Base-by-base conservation (phyloP, 64 coral and sea anemone genomes). In the Pocillopora verrucosa region DNA sequence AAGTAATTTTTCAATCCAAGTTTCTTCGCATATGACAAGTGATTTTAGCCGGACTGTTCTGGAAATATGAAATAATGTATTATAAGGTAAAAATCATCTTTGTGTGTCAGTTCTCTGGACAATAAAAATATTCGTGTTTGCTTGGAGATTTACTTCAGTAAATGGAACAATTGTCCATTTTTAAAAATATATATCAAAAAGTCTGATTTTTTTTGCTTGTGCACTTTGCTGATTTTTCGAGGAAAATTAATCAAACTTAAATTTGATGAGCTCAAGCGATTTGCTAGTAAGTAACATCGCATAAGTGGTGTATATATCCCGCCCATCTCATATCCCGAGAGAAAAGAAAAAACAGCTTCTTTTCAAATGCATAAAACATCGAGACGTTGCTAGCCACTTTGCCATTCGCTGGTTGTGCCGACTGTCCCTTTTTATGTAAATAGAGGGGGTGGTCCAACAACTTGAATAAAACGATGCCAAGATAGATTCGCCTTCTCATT, bases 401-500 rank as follows among this genome's bases (percentile, higher is more conserved):
- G 20, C 34, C 13, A 85, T 85, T 85, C 35, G 82, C 82, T 72
- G 82, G 12, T 72, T 72, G 36, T 13, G 37, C 37, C 64, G 24
- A 85, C 63, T 85, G 82, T 72, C 64, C 82, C 36, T 85, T 85
- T 65, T 85, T 72, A 85, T 85, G 82, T 72, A 85, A 85, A 85
- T 85, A 81, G 16, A 72, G 82, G 82, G 82, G 67, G 64, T 72
- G 82, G 11, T 2, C 16, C 63, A 85, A 62, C 34, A 81, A 72
- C 67, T 24, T 70, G 7, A 85, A 72, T 65, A 57, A 9, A 72
- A 85, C 63, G 82, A 56, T 72, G 82, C 41, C 17, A 57, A 70
- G 64, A n/a, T 70, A 70, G 67, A 70, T 36, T 34, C 11, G 22
- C 60, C 59, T 62, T 37, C 79, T 61, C 13, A 13, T 35, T 84